Evolutionary conservation across 2,888 invertebrate genomes (phyloP).

Genomic region (Imbricaverruca yamaguchii): DNA sequence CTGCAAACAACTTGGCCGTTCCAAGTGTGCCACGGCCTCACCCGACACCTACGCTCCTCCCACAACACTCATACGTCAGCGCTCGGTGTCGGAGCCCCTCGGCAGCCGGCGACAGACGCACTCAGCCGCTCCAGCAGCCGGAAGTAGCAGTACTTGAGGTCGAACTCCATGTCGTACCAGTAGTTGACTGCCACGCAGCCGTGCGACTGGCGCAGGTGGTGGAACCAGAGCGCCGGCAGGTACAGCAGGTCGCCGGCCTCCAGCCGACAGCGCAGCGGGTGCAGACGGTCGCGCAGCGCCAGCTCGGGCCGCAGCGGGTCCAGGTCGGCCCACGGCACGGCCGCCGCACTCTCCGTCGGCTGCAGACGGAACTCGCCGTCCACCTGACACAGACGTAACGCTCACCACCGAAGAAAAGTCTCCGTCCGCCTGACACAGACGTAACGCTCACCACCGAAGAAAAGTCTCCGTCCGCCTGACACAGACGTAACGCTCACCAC

Average conservation of each 20-base stretch:
- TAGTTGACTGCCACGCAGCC: constrained; percentile 76
- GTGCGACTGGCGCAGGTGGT: constrained; percentile 74
- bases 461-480: no score
- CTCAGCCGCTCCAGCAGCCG: constrained; percentile 56
- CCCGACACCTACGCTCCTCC: no score
- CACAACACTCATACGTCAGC: no score
- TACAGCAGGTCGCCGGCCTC: constrained; percentile 69
- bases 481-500: no score
- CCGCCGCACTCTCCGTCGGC: constrained; percentile 8
- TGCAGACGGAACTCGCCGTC: constrained; percentile 36
- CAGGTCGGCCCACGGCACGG: constrained; percentile 55
- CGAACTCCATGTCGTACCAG: constrained; percentile 85
- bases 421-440: no score
- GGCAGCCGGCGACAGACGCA: no score
- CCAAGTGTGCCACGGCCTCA: no score
- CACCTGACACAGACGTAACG: neutral
- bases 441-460: no score
- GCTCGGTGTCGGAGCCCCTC: no score
- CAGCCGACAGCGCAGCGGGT: constrained; percentile 52
- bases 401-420: no score
- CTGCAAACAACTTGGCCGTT: no score
- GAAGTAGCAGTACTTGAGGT: constrained; percentile 73
- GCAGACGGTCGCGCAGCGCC: constrained; percentile 57
- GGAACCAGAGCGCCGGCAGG: constrained; percentile 80
- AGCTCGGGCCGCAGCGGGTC: constrained; percentile 51